Evolutionary conservation across 2,888 invertebrate species (phyloP), one percentile per base, ranked within the genome.

Genomic region (Chaetogeoica ovagalla): DNA sequence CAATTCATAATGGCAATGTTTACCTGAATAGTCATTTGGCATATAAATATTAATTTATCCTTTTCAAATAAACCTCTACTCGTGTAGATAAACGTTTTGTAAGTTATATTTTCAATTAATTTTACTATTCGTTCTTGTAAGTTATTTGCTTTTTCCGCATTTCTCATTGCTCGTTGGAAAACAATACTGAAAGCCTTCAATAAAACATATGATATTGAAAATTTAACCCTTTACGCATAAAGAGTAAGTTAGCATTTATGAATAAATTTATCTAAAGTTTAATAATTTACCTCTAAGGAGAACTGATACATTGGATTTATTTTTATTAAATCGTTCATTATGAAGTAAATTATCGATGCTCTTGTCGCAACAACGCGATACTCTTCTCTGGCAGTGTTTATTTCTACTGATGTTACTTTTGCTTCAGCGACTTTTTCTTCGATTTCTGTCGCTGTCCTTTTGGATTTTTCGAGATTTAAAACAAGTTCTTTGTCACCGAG

Each of bases 221-320:
- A 48, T 48, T 11, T 11, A 15, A 13, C 48, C 13, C 1, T 48
- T 48, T 48, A 13, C 13, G 9, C 13, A 15, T 13, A 48, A 11
- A 48, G 13, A 13, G 11, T 48, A 9, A 13, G 48, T 48, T 4
- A 30, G 30, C 2, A 30, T 30, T 30, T 48, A 15, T 48, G 13
- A 13, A 48, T 48, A 48, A 48, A 30, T 48, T 48, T 48, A 13
- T 15, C 13, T 48, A 13, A 48, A 21, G n/a, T 30, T 79, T 69
- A 30, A 69, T 1, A 81, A 55, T 37, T 71, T 83, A 89, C 89
- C 87, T 97, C 97, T 81, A 97, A 87, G 0, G 97, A 97, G 87
- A 97, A 97, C 86, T 97, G 96, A 87, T 98, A 98, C 86, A 98
- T 94, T 68, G 94, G 94, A 87, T 97, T 96, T 84, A 97, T 96